phyloP scores from a whole-genome alignment of 2,888 invertebrate species.

The Parnassius apollo region DNA sequence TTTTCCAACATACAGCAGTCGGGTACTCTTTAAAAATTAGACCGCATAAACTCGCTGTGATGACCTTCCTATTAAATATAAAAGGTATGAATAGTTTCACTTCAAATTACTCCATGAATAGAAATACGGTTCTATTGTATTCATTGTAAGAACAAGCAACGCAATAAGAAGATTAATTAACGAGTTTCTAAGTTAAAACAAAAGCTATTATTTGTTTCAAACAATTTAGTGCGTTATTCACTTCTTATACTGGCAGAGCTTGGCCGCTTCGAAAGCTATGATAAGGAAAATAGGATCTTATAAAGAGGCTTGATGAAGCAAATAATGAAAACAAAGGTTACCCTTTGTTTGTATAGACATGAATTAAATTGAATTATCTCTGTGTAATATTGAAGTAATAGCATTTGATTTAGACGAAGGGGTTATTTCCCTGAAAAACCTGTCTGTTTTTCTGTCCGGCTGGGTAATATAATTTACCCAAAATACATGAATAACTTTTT shows the following conservation, averaged over 20 bases:
- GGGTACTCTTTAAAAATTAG: not conserved
- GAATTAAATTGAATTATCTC: too few species aligned
- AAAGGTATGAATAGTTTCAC: too few species aligned
- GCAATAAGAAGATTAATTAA: slow-evolving; percentile 11
- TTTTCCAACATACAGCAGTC: too few species aligned
- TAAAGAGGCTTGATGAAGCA: not conserved
- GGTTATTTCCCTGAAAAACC: too few species aligned
- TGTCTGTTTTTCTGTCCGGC: too few species aligned
- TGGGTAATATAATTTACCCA: too few species aligned
- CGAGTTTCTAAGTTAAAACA: slow-evolving; percentile 7
- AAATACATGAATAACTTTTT: too few species aligned
- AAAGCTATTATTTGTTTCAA: slow-evolving; percentile 13
- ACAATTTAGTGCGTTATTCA: slow-evolving; percentile 9
- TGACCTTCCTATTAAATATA: too few species aligned
- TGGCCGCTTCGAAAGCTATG: slow-evolving; percentile 1
- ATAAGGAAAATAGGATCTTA: slow-evolving; percentile 18
- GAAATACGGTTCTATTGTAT: not conserved
- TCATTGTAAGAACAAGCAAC: not conserved
- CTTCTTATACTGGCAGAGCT: not conserved
- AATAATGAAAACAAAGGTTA: not conserved
- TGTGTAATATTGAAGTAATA: too few species aligned
- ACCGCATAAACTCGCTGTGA: too few species aligned
- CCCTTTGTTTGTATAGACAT: too few species aligned
- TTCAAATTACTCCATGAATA: not conserved
- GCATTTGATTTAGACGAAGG: too few species aligned